Conservation (phyloP, 2,888 invertebrate species). For the Prenolepis imparis region DNA sequence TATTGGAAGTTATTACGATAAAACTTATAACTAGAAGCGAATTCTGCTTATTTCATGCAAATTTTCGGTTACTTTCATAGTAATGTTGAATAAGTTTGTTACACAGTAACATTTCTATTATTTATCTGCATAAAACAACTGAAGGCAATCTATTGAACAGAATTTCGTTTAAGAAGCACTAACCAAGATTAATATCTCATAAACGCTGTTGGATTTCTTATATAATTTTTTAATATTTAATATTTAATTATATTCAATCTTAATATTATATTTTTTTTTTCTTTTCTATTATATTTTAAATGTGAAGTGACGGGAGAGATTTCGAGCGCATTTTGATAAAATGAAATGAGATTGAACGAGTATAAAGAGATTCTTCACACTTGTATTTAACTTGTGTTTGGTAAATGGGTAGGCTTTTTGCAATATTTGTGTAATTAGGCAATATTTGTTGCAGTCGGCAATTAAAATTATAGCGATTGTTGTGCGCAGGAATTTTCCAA, state of each 20-base stretch:
- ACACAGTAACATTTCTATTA: background rate
- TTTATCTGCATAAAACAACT: conserved; percentile 15
- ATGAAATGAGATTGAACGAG: conserved; percentile 20
- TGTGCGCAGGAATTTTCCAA: conserved; percentile 74
- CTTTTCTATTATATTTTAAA: background rate
- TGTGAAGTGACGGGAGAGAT: background rate
- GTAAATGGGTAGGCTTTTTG: conserved; percentile 88
- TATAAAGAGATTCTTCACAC: conserved; percentile 36
- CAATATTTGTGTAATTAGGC: background rate
- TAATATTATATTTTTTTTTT: conserved; percentile 1
- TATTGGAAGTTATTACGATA: background rate
- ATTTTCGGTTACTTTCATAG: background rate
- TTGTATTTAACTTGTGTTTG: conserved; percentile 54
- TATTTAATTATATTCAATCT: conserved; percentile 9
- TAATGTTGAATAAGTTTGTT: too few species aligned
- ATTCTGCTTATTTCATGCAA: background rate
- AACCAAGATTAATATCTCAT: conserved; percentile 3
- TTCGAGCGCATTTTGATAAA: conserved; percentile 27
- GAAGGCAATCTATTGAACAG: conserved; percentile 10
- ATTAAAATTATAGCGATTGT: conserved; percentile 84
- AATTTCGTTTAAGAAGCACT: background rate
- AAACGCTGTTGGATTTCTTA: background rate
- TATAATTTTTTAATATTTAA: conserved; percentile 5
- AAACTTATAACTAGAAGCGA: background rate
- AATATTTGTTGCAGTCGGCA: background rate